These are phyloP conservation scores for Catalaphyllia jardinei DNA, from an alignment of 64 coral and sea anemone species.

Conservation along the genomic window DNA sequence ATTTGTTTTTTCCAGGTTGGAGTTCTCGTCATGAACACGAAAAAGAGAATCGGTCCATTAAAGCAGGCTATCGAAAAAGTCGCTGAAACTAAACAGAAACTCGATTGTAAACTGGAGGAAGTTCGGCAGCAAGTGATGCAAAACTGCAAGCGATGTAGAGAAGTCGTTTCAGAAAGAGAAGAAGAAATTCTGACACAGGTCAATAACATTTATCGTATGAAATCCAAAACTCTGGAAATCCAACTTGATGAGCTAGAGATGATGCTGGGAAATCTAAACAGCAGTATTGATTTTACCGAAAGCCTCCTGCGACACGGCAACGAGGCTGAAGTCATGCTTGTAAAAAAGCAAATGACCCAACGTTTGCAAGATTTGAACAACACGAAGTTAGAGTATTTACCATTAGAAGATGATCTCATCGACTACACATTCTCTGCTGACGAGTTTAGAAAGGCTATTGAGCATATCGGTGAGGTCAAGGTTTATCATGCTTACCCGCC, in stretches of 20 bases:
- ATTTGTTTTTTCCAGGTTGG: slow-evolving; percentile 56
- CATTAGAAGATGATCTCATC: slow-evolving; percentile 89
- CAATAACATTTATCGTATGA: slow-evolving; percentile 84
- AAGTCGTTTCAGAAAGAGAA: slow-evolving; percentile 86
- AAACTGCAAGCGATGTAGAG: slow-evolving; percentile 48
- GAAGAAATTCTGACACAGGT: slow-evolving; percentile 83
- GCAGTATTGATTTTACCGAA: slow-evolving; percentile 94
- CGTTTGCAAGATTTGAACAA: slow-evolving; percentile 84
- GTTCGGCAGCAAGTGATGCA: slow-evolving; percentile 75
- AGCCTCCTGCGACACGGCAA: slow-evolving; percentile 89
- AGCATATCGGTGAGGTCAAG: slow-evolving; percentile 72
- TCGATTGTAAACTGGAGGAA: slow-evolving; percentile 74
- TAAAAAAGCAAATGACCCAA: slow-evolving; percentile 93
- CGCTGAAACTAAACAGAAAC: slow-evolving; percentile 64
- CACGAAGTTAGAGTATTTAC: slow-evolving; percentile 69
- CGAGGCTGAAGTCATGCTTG: slow-evolving; percentile 95
- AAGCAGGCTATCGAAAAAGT: slow-evolving; percentile 84
- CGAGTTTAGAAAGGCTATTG: slow-evolving; percentile 85
- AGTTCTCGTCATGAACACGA: slow-evolving; percentile 93
- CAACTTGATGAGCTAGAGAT: slow-evolving; percentile 68
- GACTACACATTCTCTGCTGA: slow-evolving; percentile 87
- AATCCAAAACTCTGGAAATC: slow-evolving; percentile 83
- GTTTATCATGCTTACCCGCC: slow-evolving; percentile 82
- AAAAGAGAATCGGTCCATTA: slow-evolving; percentile 72
- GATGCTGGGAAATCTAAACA: slow-evolving; percentile 85